Percentiles rank a stretch among this genome's conserved stretches.
phyloP scores from a whole-genome alignment of 2,113 vertebrate genomes.

The Cynopterus brachyotis region DNA sequence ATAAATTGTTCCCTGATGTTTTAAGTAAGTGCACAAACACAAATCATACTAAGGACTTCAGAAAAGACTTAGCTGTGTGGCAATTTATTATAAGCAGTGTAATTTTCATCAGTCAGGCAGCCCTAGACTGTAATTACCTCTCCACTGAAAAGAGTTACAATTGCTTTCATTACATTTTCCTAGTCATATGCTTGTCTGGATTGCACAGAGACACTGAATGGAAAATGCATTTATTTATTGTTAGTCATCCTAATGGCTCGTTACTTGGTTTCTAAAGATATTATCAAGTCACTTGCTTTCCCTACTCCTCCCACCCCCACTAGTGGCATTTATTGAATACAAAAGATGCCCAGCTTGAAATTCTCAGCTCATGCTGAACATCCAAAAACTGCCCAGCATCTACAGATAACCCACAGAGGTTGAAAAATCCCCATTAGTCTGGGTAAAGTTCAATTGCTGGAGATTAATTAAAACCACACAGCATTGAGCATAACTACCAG shows the following conservation, averaged over 20 bases:
- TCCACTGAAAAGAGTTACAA: constrained; percentile 54
- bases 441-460: constrained; percentile 7
- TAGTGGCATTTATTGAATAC: constrained; percentile 8
- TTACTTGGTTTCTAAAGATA: constrained; percentile 68
- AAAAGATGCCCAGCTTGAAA: constrained; percentile 6
- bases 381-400: background rate
- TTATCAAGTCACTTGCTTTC: constrained; percentile 32
- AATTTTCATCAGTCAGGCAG: constrained; percentile 77
- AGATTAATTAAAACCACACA: constrained; percentile 60
- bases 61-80: constrained; percentile 72
- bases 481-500: background rate
- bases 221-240: constrained; percentile 57
- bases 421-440: background rate
- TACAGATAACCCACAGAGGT: background rate
- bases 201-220: constrained; percentile 55
- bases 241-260: constrained; percentile 33
- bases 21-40: constrained; percentile 81
- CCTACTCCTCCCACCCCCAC: background rate
- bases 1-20: constrained; percentile 82
- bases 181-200: constrained; percentile 43
- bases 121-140: constrained; percentile 72
- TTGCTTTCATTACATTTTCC: constrained; percentile 74
- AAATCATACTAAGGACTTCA: constrained; percentile 74
- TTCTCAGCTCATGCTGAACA: background rate
- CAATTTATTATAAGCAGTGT: constrained; percentile 74